Evolutionary conservation across 2,113 vertebrate genomes (phyloP).

Genomic region (Zosterops lateralis): DNA sequence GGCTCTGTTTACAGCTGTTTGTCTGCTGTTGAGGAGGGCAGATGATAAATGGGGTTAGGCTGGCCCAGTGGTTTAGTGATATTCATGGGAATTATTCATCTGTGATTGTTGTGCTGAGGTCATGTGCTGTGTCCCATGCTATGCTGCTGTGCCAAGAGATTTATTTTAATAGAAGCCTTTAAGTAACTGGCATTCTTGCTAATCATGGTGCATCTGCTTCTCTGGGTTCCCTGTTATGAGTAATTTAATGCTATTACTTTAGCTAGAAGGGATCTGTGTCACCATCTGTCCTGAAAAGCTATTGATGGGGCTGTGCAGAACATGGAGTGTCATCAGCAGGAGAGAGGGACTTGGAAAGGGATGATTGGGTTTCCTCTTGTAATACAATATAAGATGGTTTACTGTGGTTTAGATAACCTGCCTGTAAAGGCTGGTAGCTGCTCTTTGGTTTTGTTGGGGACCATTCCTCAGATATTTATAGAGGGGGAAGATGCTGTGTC

Average conservation of each 20-base stretch:
- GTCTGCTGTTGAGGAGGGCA: conserved; percentile 2
- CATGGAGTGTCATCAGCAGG: conserved; percentile 33
- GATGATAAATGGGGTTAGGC: conserved; percentile 27
- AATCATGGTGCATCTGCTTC: conserved; percentile 70
- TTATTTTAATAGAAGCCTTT: conserved; percentile 70
- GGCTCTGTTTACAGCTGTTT: background rate
- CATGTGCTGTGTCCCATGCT: conserved; percentile 52
- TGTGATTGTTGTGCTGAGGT: conserved; percentile 22
- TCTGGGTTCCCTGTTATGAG: conserved; percentile 62
- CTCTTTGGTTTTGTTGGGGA: background rate
- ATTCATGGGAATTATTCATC: conserved; percentile 47
- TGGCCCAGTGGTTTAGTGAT: conserved; percentile 9
- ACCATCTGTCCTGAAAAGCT: conserved; percentile 69
- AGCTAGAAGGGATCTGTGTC: conserved; percentile 68
- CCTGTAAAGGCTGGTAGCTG: background rate
- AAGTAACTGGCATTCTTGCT: conserved; percentile 70
- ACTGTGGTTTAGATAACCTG: background rate
- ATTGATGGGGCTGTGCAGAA: conserved; percentile 42
- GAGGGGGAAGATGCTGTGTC: background rate
- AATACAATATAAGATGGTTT: conserved; percentile 20
- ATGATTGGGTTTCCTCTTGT: conserved; percentile 50
- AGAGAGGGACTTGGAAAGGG: conserved; percentile 5
- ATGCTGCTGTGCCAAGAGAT: conserved; percentile 49
- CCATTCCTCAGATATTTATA: background rate
- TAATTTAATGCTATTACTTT: conserved; percentile 73